These are phyloP conservation scores for Noctua janthe DNA, from an alignment of 2,888 invertebrate genomes.

Conservation along the genomic window DNA sequence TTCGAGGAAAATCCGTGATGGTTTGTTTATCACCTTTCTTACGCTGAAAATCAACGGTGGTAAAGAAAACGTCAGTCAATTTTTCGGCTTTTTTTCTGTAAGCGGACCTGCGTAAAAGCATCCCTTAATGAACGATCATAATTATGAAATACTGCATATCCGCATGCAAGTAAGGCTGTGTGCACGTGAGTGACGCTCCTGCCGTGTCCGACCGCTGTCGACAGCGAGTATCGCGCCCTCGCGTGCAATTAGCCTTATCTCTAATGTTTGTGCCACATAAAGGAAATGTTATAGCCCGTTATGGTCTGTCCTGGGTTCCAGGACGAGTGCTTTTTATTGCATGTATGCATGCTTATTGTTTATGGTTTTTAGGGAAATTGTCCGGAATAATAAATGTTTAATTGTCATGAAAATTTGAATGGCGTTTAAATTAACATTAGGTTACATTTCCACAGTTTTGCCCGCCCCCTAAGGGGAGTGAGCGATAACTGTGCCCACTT, in stretches of 20 bases:
- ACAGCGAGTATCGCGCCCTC: slow-evolving; percentile 61
- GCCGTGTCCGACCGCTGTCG: slow-evolving; percentile 59
- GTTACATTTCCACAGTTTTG: neutral
- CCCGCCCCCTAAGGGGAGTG: neutral
- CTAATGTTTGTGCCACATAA: slow-evolving; percentile 52
- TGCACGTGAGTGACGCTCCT: slow-evolving; percentile 47
- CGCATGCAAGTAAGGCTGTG: slow-evolving; percentile 55
- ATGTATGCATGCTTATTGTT: slow-evolving; percentile 60
- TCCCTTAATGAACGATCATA: slow-evolving; percentile 33
- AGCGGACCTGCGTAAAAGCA: neutral
- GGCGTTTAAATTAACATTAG: slow-evolving; percentile 42
- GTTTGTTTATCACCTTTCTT: neutral
- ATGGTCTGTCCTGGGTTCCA: slow-evolving; percentile 49
- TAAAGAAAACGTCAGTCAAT: neutral
- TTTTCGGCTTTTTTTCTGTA: neutral
- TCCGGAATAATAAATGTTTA: slow-evolving; percentile 48
- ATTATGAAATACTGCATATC: slow-evolving; percentile 57
- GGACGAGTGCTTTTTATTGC: slow-evolving; percentile 58
- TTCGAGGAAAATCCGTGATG: neutral
- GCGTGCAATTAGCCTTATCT: slow-evolving; percentile 66
- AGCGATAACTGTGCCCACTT: neutral
- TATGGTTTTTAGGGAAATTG: slow-evolving; percentile 51
- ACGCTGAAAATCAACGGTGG: neutral
- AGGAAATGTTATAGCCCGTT: slow-evolving; percentile 56
- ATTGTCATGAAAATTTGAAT: slow-evolving; percentile 44